Evolutionary conservation across 2,888 invertebrate species (phyloP).

Genomic region (Tachina fera): DNA sequence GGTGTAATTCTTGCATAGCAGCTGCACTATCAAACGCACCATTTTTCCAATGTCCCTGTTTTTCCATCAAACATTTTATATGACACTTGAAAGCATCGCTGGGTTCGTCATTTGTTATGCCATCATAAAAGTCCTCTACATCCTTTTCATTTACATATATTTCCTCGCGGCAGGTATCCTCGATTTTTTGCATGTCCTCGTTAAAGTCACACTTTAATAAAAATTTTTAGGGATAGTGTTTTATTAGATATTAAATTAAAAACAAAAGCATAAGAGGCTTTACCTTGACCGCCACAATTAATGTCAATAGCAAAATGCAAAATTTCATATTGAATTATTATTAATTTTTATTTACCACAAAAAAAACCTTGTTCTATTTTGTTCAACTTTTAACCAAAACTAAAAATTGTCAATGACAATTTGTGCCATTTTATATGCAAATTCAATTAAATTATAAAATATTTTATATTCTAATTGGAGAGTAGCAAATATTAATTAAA

Average conservation of each 20-base stretch:
- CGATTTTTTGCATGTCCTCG: conserved; percentile 6
- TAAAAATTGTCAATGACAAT: neutral
- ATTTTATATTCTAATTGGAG: neutral
- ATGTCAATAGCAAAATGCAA: neutral
- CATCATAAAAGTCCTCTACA: conserved; percentile 68
- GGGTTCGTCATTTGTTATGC: conserved; percentile 71
- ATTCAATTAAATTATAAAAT: neutral
- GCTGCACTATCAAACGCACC: conserved; percentile 76
- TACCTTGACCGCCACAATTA: conserved; percentile 44
- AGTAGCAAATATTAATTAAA: neutral
- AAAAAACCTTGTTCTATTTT: neutral
- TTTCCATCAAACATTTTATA: conserved; percentile 78
- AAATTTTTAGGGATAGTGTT: neutral
- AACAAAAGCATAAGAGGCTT: neutral
- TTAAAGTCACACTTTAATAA: conserved; percentile 26
- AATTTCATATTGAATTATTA: conserved; percentile 37
- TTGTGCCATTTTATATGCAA: conserved; percentile 56
- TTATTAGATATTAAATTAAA: neutral
- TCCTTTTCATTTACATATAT: conserved; percentile 73
- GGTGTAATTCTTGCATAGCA: conserved; percentile 70
- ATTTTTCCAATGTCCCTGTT: conserved; percentile 76
- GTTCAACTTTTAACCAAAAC: conserved; percentile 20
- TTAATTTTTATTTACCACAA: neutral
- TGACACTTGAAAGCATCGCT: conserved; percentile 78
- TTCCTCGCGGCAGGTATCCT: conserved; percentile 73